These are phyloP conservation scores for Cantharis rustica DNA, from an alignment of 2,888 invertebrate genomes.

Conservation along the genomic window DNA sequence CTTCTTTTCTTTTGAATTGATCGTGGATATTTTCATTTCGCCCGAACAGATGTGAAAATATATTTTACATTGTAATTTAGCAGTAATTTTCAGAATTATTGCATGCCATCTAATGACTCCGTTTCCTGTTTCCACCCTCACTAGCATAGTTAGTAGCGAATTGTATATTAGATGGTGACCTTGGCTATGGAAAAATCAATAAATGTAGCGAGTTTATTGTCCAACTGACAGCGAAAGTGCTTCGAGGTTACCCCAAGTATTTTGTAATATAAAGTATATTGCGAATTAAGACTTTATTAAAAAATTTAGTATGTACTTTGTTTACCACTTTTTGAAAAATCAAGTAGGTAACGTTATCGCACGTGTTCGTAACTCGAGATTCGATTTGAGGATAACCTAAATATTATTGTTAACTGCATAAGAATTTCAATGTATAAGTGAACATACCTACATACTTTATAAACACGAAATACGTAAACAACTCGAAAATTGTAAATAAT, in stretches of 20 bases:
- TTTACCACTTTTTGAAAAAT: neutral
- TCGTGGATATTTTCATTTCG: neutral
- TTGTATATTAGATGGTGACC: slow-evolving; percentile 13
- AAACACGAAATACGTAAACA: neutral
- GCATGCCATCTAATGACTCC: neutral
- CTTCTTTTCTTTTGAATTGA: neutral
- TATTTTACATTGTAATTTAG: neutral
- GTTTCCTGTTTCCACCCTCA: slow-evolving; percentile 18
- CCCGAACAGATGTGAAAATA: neutral
- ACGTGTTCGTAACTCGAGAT: neutral
- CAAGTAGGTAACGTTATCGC: neutral
- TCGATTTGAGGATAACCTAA: neutral
- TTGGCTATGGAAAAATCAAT: slow-evolving; percentile 24
- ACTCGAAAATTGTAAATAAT: neutral
- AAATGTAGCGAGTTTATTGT: slow-evolving; percentile 12
- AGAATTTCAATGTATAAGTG: neutral
- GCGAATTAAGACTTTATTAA: neutral
- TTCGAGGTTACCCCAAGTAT: neutral
- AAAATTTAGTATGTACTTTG: neutral
- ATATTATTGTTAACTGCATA: neutral
- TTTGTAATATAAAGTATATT: neutral
- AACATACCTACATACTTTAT: neutral
- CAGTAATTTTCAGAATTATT: slow-evolving; percentile 10
- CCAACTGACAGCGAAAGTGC: slow-evolving; percentile 23
- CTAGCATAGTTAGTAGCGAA: slow-evolving; percentile 3